Evolutionary conservation across 2,797 vertebrate species (phyloP), one percentile per base, ranked within the genome.

Genomic region (Falco berigora): DNA sequence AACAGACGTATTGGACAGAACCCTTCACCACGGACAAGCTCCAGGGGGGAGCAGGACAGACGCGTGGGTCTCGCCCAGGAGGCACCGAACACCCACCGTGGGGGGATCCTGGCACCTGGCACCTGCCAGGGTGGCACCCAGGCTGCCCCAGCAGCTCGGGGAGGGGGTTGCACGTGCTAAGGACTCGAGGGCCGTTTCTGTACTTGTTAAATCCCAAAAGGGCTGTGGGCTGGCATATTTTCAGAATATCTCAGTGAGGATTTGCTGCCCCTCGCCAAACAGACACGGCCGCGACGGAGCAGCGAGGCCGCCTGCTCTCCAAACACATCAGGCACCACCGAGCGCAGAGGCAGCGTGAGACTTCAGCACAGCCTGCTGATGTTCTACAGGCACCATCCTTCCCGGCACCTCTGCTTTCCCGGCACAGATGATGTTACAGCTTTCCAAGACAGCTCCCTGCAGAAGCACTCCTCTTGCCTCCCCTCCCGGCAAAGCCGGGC

Each of bases 131-230:
- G 6, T 42, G 21, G 22, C 62, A 17, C 62, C 52, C 14, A 6
- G 3, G 21, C 32, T 10, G 12, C 12, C 46, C 52, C 12, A 1
- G 4, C 15, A 25, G 4, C 32, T 16, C 32, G 3, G 2, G 3
- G 2, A 13, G 6, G 21, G 44, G 7, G 30, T 34, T 14, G 11
- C 22, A 2, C 2, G 5, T 21, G 9, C 6, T 5, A 30, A 30
- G 52, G 21, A 9, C 32, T 14, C 2, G 5, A 50, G 44, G 36
- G 20, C 25, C 16, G 3, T 1, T 4, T 14, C 72, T 16, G n/a
- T 18, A 5, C 53, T 25, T 12, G 8, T 23, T 10, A 27, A 36
- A 36, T 12, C 46, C 63, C 38, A 0, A 5, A 14, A 32, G 63
- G 53, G 63, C 40, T 44, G 63, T 2, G 10, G 40, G 5, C 14